These are phyloP conservation scores for Dolichotis patagonum DNA, from an alignment of 2,113 vertebrate species.

Conservation along the genomic window DNA sequence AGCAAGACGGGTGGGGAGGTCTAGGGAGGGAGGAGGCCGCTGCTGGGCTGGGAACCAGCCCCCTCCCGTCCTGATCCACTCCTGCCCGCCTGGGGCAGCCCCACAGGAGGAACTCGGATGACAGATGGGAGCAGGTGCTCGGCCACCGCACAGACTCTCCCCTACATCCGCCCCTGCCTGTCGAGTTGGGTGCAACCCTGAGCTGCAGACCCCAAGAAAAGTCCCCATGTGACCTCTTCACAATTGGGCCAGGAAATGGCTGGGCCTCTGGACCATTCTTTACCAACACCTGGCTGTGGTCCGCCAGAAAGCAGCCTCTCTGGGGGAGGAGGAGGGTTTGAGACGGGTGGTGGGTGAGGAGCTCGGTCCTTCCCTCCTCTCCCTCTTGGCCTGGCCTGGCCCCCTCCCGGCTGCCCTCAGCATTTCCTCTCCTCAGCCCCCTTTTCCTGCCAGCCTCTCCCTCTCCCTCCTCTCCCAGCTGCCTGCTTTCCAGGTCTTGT, in stretches of 20 bases:
- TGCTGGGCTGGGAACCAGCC: neutral
- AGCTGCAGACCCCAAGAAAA: neutral
- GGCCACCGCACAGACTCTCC: neutral
- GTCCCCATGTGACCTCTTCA: neutral
- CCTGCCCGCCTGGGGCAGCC: neutral
- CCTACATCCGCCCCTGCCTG: neutral
- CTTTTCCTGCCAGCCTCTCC: neutral
- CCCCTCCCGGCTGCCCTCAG: neutral
- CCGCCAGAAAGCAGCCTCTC: neutral
- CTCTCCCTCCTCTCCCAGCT: neutral
- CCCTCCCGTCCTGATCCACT: neutral
- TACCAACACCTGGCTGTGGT: neutral
- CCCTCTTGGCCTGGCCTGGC: neutral
- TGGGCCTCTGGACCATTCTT: neutral
- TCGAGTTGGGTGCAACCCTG: neutral
- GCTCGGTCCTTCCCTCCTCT: neutral
- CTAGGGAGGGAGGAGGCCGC: accelerated
- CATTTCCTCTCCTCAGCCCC: neutral
- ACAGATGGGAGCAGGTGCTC: slow-evolving; percentile 68
- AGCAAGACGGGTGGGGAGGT: neutral
- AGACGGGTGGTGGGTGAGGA: neutral
- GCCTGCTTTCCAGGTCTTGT: neutral
- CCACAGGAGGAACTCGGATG: neutral
- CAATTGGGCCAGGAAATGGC: neutral
- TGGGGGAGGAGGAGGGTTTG: neutral